A percentile compares a stretch with the other conserved stretches of the same genome.
Conservation (phyloP, 2,797 vertebrate species). For the Oreochromis mossambicus region DNA sequence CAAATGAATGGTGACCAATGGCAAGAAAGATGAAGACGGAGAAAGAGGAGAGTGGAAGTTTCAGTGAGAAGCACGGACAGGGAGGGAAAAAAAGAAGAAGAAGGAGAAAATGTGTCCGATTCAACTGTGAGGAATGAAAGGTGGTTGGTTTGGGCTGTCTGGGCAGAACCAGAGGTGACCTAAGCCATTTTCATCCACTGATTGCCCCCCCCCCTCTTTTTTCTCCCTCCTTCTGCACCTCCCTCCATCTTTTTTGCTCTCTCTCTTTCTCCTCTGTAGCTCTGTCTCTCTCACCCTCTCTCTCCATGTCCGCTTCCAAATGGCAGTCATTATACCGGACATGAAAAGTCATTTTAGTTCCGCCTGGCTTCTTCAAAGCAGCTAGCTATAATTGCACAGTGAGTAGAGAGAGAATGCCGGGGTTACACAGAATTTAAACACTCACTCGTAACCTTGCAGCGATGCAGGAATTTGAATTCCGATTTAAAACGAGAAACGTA, state of each 20-base stretch:
- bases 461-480: constrained; percentile 32
- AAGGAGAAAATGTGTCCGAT: neutral
- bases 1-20: constrained; percentile 56
- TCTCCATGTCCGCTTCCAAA: constrained; percentile 70
- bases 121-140: constrained; percentile 33
- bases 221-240: constrained; percentile 37
- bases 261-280: constrained; percentile 30
- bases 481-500: neutral
- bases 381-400: constrained; percentile 74
- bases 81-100: neutral
- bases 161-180: constrained; percentile 70
- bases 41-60: constrained; percentile 13
- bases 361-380: constrained; percentile 78
- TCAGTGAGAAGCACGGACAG: neutral
- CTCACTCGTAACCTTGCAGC: constrained; percentile 62
- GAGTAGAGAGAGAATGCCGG: constrained; percentile 60
- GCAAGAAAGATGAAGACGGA: constrained; percentile 21
- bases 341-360: constrained; percentile 81
- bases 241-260: constrained; percentile 34
- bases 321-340: constrained; percentile 76
- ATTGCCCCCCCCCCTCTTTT: constrained; percentile 20
- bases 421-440: constrained; percentile 70
- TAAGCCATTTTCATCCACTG: constrained; percentile 63
- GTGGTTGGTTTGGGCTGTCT: constrained; percentile 36
- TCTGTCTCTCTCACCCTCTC: constrained; percentile 47